A percentile compares a stretch with the other conserved stretches of the same genome.
phyloP scores from a whole-genome alignment of 2,888 invertebrate genomes.

The Eulithis prunata region DNA sequence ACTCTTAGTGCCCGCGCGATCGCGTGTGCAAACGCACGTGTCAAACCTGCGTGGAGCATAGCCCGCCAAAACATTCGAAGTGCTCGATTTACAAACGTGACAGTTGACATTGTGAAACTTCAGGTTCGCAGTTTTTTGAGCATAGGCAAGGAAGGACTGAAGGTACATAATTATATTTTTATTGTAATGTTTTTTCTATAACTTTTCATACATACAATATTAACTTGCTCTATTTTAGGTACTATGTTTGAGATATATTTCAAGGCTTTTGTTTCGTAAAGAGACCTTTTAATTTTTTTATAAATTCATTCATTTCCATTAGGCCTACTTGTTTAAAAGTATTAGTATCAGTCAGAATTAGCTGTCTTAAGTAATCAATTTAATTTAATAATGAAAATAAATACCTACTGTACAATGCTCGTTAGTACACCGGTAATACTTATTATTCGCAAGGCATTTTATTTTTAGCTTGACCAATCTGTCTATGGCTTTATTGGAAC shows the following conservation, averaged over 20 bases:
- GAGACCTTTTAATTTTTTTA: neutral
- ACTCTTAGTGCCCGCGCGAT: conserved; percentile 67
- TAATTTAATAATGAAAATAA: neutral
- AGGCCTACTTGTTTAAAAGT: too few relatives aligned
- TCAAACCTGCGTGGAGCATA: conserved; percentile 43
- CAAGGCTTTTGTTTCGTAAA: conserved; percentile 34
- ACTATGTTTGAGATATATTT: conserved; percentile 33
- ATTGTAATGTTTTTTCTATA: neutral
- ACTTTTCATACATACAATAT: neutral
- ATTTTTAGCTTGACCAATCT: conserved; percentile 29
- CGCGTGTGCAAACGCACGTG: conserved; percentile 61
- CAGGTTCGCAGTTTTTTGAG: conserved; percentile 55
- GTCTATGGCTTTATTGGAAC: conserved; percentile 57
- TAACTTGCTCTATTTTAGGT: conserved; percentile 38
- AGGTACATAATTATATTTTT: conserved; percentile 5
- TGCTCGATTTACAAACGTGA: conserved; percentile 55
- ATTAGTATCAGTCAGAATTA: too few relatives aligned
- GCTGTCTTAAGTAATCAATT: too few relatives aligned
- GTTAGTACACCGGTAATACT: neutral
- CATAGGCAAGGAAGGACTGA: conserved; percentile 6
- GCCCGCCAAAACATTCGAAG: conserved; percentile 60
- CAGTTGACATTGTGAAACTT: conserved; percentile 56
- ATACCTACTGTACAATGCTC: neutral
- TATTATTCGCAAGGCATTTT: conserved; percentile 24
- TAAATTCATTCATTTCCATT: neutral